Evolutionary conservation across 2,888 invertebrate genomes (phyloP).

Genomic region (Leptura quadrifasciata): DNA sequence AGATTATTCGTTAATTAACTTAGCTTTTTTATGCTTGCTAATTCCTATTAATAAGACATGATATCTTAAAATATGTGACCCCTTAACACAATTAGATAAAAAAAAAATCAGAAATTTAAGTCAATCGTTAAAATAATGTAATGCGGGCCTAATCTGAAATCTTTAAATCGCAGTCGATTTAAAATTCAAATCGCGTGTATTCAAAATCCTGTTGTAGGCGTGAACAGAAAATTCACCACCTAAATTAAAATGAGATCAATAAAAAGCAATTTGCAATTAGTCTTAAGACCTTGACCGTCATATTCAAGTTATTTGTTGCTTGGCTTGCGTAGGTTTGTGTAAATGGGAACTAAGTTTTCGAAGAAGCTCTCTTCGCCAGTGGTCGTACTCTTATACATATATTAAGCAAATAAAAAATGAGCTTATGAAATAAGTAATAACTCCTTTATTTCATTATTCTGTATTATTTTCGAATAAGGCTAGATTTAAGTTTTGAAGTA

Average conservation of each 20-base stretch:
- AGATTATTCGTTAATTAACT: neutral
- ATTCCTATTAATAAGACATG: neutral
- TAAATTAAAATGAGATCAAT: constrained; percentile 23
- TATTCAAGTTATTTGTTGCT: neutral
- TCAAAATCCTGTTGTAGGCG: neutral
- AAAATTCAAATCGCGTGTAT: constrained; percentile 16
- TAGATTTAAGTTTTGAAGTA: too few relatives aligned
- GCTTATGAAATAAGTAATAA: too few relatives aligned
- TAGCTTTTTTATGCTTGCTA: neutral
- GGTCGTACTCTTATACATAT: neutral
- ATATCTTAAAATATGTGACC: neutral
- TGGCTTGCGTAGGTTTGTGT: neutral
- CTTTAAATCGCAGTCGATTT: constrained; percentile 3
- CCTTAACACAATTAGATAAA: neutral
- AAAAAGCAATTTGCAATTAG: constrained; percentile 4
- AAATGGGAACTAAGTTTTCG: constrained; percentile 5
- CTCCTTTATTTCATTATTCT: too few relatives aligned
- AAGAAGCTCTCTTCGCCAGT: constrained; percentile 9
- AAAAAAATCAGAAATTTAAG: neutral
- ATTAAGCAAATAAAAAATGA: too few relatives aligned
- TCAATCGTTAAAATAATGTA: too few relatives aligned
- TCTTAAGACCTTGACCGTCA: constrained; percentile 23
- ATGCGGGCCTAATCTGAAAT: constrained; percentile 17
- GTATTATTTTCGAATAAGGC: too few relatives aligned
- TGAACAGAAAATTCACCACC: constrained; percentile 9